Evolutionary conservation across 2,797 vertebrate species (phyloP).

Genomic region (Acomys russatus): DNA sequence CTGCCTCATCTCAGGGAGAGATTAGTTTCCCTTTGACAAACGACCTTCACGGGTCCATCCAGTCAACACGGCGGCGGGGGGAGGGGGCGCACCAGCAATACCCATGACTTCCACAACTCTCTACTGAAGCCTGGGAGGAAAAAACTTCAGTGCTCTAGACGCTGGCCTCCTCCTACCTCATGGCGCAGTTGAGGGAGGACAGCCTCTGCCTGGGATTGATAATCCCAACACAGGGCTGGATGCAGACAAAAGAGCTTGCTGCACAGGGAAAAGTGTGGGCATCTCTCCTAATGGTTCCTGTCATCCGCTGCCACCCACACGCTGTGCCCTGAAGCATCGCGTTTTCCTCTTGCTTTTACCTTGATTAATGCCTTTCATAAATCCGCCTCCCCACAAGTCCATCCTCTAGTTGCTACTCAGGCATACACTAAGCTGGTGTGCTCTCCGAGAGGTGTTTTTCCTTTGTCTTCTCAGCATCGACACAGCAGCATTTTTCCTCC

Average conservation of each 20-base stretch:
- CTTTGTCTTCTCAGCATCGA: neutral
- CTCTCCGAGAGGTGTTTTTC: neutral
- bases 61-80: neutral
- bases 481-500: neutral
- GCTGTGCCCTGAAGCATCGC: conserved; percentile 80
- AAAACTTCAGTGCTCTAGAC: neutral
- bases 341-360: conserved; percentile 83
- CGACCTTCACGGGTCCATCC: neutral
- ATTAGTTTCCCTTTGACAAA: neutral
- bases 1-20: neutral
- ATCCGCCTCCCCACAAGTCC: conserved; percentile 67
- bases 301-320: conserved; percentile 81
- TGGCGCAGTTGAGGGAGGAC: conserved; percentile 63
- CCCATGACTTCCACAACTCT: neutral
- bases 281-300: conserved; percentile 74
- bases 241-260: conserved; percentile 80
- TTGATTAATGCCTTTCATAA: conserved; percentile 84
- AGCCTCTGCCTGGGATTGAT: conserved; percentile 69
- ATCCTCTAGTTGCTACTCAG: neutral
- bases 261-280: conserved; percentile 32
- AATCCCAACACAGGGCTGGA: conserved; percentile 56
- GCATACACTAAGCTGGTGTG: conserved; percentile 41
- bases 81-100: neutral
- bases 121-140: neutral
- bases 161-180: neutral